phyloP scores from a whole-genome alignment of 2,113 vertebrate species.

The Pterocles orientalis region DNA sequence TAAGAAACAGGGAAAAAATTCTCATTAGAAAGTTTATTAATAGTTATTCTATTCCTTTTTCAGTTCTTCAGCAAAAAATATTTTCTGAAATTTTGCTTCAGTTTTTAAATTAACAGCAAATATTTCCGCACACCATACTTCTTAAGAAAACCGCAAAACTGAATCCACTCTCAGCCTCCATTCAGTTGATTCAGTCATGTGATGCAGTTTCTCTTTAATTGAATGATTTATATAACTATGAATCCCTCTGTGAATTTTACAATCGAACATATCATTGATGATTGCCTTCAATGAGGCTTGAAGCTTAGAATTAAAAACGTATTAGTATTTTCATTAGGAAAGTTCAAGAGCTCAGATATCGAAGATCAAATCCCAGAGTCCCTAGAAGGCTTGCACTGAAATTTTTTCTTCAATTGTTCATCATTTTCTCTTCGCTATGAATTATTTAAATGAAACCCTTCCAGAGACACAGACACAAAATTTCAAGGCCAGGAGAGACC shows the following conservation, averaged over 20 bases:
- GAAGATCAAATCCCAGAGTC: not conserved
- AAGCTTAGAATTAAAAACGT: slow-evolving; percentile 50
- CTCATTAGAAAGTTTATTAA: not conserved
- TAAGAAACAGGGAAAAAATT: not conserved
- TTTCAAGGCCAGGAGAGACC: not conserved
- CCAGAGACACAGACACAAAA: not conserved
- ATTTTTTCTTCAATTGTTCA: not conserved
- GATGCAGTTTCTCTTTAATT: slow-evolving; percentile 17
- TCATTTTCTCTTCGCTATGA: not conserved
- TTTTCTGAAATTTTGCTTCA: not conserved
- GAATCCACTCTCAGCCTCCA: not conserved
- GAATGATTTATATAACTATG: slow-evolving; percentile 37
- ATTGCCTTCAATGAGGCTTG: slow-evolving; percentile 46
- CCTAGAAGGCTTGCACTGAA: not conserved
- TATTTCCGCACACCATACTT: not conserved
- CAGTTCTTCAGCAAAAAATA: not conserved
- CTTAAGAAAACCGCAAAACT: not conserved
- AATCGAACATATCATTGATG: slow-evolving; percentile 9
- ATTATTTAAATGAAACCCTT: slow-evolving; percentile 20
- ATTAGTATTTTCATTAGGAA: slow-evolving; percentile 30
- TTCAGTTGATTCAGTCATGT: not conserved
- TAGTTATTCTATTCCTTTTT: not conserved
- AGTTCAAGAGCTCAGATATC: slow-evolving; percentile 29
- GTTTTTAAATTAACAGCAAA: not conserved
- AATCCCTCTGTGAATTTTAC: slow-evolving; percentile 28